phyloP scores from a whole-genome alignment of 2,797 vertebrate species.

The Crocodylus rhombifer region DNA sequence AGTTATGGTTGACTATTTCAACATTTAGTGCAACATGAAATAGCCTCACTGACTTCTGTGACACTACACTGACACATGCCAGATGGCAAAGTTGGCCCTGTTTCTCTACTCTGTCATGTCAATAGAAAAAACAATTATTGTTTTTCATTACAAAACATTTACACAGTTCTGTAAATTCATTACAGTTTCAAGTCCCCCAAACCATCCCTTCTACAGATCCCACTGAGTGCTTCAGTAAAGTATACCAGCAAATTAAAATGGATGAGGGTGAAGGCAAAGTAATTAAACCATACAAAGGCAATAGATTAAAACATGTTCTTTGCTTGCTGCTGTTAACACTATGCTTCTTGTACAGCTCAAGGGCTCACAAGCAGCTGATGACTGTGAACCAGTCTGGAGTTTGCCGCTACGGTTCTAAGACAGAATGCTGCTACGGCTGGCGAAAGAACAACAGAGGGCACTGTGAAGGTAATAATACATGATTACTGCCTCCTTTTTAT shows the following conservation, averaged over 20 bases:
- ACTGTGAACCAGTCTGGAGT: slow-evolving; percentile 85
- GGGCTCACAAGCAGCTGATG: slow-evolving; percentile 78
- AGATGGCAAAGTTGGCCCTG: background rate
- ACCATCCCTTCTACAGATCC: background rate
- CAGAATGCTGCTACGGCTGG: slow-evolving; percentile 98
- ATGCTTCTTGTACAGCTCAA: slow-evolving; percentile 64
- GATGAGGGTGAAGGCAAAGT: background rate
- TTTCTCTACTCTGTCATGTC: background rate
- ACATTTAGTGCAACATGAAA: background rate
- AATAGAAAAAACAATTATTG: background rate
- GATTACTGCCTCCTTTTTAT: background rate
- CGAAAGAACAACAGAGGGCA: slow-evolving; percentile 89
- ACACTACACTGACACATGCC: background rate
- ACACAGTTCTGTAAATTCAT: background rate
- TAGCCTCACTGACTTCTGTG: background rate
- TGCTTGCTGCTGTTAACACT: slow-evolving; percentile 15
- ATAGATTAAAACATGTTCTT: background rate
- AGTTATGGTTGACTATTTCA: background rate
- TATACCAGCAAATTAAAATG: background rate
- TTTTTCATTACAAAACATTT: slow-evolving; percentile 30
- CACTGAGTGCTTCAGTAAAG: background rate
- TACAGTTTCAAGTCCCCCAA: background rate
- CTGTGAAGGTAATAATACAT: slow-evolving; percentile 90
- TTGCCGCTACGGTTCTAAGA: slow-evolving; percentile 90
- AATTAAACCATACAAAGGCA: background rate